Base-by-base conservation (phyloP, 2,797 vertebrate genomes). In the Anguilla megastoma region DNA sequence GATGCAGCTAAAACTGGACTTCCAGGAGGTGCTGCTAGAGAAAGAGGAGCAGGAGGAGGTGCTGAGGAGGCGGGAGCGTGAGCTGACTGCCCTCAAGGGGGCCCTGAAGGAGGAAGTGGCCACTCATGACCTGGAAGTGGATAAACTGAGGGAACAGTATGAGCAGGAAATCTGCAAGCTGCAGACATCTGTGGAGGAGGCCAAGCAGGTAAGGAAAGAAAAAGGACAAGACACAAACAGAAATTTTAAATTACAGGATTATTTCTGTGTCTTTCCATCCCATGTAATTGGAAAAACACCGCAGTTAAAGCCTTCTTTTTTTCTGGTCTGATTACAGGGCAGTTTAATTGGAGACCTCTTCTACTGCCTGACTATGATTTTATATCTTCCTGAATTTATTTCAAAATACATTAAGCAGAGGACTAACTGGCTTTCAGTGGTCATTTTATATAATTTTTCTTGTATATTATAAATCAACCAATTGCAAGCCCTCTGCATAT, bases 41-140 rank as follows among this genome's bases (percentile, higher is more conserved):
- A 97, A 97, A 91, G 98, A 99, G 91, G 97, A 98, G 89, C 98
- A 97, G 92, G 98, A 99, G 92, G 98, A 99, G 60, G 91, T 97
- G 88, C 91, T 99, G 91, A 96, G 94, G 80, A 96, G 93, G 88
- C 95, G 95, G 54, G 98, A 99, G 90, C 95, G 97, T 1, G 98
- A 99, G 80, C 97, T 99, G 86, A 96, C 89, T 0, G 98, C 97
- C 89, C 94, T 99, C 90, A 98, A 98, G 91, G 98, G 97, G 74
- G 98, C 96, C 0, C 93, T 99, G 54, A 97, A 98, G 90, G 98
- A 99, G 74, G 98, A 99, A 92, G 97, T 99, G 52, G 96, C 97
- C 88, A 97, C 94, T 79, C 98, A 99, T 0, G 98, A 98, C 76
- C 94, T 93, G 89, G 98, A 99, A 90, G 95, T 98, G 89, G 96